Base-by-base conservation (phyloP, 2,888 invertebrate genomes). In the Galerucella nymphaeae region DNA sequence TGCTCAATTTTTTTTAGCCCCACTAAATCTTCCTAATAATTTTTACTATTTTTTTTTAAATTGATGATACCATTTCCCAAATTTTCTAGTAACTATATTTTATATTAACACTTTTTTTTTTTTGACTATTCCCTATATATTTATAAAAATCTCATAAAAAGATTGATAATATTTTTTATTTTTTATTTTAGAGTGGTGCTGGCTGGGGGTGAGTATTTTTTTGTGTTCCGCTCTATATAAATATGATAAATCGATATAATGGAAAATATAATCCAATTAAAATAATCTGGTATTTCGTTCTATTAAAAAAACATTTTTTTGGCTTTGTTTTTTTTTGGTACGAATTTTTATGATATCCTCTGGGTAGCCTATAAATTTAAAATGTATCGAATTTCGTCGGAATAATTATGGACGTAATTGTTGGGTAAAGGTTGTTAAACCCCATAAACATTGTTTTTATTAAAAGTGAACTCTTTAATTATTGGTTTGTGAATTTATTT, bases 171-270 rank as follows among this genome's bases (percentile, higher is more conserved):
- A 48, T 66, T 57, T 58, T 41, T 66, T 10, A 30, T 68, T 57
- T 68, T 68, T 59, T n/a, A n/a, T 67, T 68, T 50, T 61, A 68
- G 67, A 42, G 30, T 14, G 67, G 50, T n/a, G n/a, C 14, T 59
- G 48, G 16, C 6, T 50, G 16, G 14, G 38, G 41, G 67, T 68
- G 20, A 68, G 67, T 50, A 38, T 59, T 61, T 59, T 57, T 14
- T 18, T 45, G 42, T 45, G 1, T 45, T 45, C 42, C n/a, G 9
- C 10, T 53, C 53, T 10, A 45, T 45, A 13, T 45, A 16, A 18
- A 53, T 53, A 53, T 53, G 9, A 18, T 18, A 53, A 10, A 53
- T 53, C 53, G 50, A 50, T 50, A 10, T 18, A 18, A 9, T 18
- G 53, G 16, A 10, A 53, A 53, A 53, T 53, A 53, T 53, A 9